Percentiles rank a stretch among this genome's conserved stretches.
Conservation (phyloP, 1,140 invertebrate genomes). For the Watersipora subatra region DNA sequence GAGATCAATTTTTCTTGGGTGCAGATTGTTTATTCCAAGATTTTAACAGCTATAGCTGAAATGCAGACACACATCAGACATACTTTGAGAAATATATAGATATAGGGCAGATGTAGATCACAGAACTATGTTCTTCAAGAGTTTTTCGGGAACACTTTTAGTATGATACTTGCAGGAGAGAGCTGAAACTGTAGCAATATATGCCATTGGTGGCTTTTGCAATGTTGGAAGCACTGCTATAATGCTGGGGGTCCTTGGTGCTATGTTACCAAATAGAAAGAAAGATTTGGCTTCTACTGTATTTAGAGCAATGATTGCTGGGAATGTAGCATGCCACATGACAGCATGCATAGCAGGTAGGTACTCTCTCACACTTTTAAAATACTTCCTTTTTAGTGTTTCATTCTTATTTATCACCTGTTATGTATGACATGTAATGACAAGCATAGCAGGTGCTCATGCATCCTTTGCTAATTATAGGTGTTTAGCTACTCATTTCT, state of each 20-base stretch:
- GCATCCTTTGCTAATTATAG: too few species aligned
- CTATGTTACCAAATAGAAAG: constrained; percentile 61
- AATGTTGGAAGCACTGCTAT: constrained; percentile 79
- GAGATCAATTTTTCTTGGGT: too few species aligned
- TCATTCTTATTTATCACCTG: too few species aligned
- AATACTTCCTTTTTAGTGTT: too few species aligned
- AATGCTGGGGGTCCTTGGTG: constrained; percentile 60
- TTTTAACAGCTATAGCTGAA: too few species aligned
- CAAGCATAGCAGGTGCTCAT: too few species aligned
- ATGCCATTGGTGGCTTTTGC: constrained; percentile 82
- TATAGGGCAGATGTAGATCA: background rate
- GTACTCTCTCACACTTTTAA: too few species aligned
- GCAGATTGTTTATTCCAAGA: too few species aligned
- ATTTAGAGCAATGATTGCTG: constrained; percentile 41
- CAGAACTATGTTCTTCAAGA: constrained; percentile 5
- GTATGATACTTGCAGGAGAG: constrained; percentile 43
- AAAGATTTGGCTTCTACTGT: constrained; percentile 48
- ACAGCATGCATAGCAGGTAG: constrained; percentile 79
- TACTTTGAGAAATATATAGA: too few species aligned
- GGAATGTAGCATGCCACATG: constrained; percentile 70
- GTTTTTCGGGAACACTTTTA: constrained; percentile 3
- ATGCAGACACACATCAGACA: too few species aligned
- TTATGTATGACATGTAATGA: too few species aligned
- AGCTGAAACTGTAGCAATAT: constrained; percentile 69
- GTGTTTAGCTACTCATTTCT: too few species aligned